Conservation (phyloP, 2,888 invertebrate genomes). For the Drosophila yooni region DNA sequence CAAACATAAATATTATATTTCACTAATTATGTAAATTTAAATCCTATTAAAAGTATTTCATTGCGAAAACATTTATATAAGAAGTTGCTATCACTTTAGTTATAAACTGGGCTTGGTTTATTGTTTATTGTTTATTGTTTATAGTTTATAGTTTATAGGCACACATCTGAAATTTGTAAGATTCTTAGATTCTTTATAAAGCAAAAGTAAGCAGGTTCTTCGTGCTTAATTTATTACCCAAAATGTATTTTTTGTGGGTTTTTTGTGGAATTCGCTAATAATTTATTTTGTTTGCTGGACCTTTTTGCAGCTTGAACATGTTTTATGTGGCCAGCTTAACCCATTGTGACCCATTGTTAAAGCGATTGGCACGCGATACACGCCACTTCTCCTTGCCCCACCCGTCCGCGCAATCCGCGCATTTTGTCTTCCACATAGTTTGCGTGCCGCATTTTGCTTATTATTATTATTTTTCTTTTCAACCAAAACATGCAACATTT, state of each 20-base stretch:
- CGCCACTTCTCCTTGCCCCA: neutral
- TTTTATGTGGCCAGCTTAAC: slow-evolving; percentile 55
- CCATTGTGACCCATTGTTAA: slow-evolving; percentile 64
- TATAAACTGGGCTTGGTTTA: neutral
- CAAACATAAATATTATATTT: neutral
- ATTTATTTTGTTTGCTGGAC: slow-evolving; percentile 15
- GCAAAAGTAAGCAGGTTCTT: neutral
- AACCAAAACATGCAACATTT: slow-evolving; percentile 67
- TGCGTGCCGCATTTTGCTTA: slow-evolving; percentile 35
- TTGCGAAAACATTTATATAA: neutral
- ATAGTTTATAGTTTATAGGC: too few relatives aligned
- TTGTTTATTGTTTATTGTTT: neutral
- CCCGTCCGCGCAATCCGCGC: neutral
- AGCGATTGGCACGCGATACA: slow-evolving; percentile 64
- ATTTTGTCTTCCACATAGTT: slow-evolving; percentile 3
- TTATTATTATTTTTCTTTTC: slow-evolving; percentile 41
- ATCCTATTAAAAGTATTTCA: neutral
- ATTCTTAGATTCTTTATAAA: neutral
- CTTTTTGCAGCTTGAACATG: slow-evolving; percentile 2
- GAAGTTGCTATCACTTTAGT: neutral
- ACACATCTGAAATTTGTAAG: neutral
- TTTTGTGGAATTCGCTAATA: slow-evolving; percentile 9
- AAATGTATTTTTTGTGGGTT: slow-evolving; percentile 16
- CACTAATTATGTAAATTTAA: neutral
- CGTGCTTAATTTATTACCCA: neutral